Conservation (phyloP, 2,888 invertebrate genomes). For the Schizaphis graminum region DNA sequence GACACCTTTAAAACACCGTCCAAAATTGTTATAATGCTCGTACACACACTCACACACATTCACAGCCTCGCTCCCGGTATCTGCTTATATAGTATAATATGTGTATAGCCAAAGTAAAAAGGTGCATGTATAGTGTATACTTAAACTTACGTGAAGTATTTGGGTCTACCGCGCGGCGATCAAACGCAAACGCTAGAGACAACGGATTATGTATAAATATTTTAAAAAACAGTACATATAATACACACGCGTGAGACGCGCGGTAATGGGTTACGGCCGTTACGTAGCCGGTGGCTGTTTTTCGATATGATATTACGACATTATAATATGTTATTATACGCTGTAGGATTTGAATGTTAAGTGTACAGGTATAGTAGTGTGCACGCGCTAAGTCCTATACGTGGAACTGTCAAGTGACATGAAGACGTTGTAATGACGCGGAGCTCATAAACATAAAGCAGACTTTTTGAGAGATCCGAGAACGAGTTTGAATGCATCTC, state of each 20-base stretch:
- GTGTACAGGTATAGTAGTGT: not conserved
- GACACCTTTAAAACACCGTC: constrained; percentile 26
- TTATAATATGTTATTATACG: not conserved
- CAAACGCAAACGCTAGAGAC: not conserved
- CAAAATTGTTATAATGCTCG: not conserved
- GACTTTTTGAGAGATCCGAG: not conserved
- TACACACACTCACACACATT: not conserved
- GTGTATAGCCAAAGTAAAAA: not conserved
- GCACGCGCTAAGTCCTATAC: not conserved
- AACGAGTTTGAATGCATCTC: not conserved
- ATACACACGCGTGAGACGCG: not conserved
- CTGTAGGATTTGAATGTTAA: not conserved
- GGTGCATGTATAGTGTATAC: not conserved
- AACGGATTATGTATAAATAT: not conserved
- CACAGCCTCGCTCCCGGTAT: not conserved
- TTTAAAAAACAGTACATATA: not conserved
- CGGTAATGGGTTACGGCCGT: not conserved
- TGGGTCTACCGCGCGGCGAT: not conserved
- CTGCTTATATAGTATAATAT: not conserved
- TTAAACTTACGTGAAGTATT: not conserved
- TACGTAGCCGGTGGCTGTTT: not conserved
- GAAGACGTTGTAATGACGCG: not conserved
- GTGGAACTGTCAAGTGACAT: not conserved
- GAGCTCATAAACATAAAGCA: not conserved
- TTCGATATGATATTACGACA: not conserved